These are phyloP conservation scores for Pseudomyrmex concolor DNA, from an alignment of 1,140 invertebrate genomes.

Conservation along the genomic window DNA sequence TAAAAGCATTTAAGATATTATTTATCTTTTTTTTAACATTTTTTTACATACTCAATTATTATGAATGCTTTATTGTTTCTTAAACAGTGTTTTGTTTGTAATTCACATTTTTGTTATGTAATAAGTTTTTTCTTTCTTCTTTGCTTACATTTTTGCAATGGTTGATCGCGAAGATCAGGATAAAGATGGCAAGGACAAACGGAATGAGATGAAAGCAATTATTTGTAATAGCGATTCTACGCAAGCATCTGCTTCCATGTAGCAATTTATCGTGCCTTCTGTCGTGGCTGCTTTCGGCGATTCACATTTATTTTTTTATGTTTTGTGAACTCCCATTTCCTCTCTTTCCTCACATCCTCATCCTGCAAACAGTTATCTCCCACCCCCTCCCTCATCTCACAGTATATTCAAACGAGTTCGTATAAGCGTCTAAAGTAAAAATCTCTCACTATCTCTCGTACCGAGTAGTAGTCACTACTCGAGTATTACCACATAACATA, in stretches of 20 bases:
- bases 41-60: constrained; percentile 16
- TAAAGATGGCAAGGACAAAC: constrained; percentile 5
- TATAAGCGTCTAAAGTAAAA: constrained; percentile 62
- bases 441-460: constrained; percentile 74
- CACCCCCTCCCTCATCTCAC: constrained; percentile 22
- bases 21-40: not conserved
- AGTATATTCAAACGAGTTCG: constrained; percentile 48
- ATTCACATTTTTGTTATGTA: not conserved
- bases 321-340: constrained; percentile 56
- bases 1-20: not conserved
- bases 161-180: constrained; percentile 22
- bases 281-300: constrained; percentile 81
- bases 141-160: constrained; percentile 22
- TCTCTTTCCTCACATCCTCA: not conserved
- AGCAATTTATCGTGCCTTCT: constrained; percentile 84
- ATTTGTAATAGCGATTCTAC: constrained; percentile 52
- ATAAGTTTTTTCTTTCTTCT: not conserved
- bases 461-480: no score
- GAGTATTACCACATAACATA: constrained; percentile 77
- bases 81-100: not conserved
- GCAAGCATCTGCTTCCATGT: constrained; percentile 75
- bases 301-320: constrained; percentile 83
- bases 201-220: constrained; percentile 26
- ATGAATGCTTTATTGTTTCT: not conserved
- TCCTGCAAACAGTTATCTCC: not conserved